Conservation (phyloP, 2,113 vertebrate genomes). For the Chloroceryle aenea region DNA sequence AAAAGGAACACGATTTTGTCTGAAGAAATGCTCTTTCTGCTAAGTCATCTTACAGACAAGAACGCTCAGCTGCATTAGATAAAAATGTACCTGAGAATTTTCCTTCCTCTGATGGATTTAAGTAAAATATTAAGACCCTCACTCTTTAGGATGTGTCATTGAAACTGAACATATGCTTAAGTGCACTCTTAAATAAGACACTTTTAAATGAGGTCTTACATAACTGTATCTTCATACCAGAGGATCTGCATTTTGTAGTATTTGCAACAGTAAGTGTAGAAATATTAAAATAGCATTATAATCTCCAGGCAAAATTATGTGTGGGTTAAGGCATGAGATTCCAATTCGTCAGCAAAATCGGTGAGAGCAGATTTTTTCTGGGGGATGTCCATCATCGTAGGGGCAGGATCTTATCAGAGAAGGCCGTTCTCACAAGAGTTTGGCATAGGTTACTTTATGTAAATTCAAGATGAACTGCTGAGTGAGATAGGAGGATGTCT, state of each 20-base stretch:
- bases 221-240: slow-evolving; percentile 43
- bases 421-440: not conserved
- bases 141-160: not conserved
- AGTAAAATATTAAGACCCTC: not conserved
- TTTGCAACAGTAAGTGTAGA: slow-evolving; percentile 35
- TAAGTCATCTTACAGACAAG: slow-evolving; percentile 51
- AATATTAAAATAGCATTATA: slow-evolving; percentile 48
- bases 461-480: slow-evolving; percentile 15
- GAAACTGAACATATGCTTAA: slow-evolving; percentile 24
- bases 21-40: slow-evolving; percentile 34
- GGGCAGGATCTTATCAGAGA: slow-evolving; percentile 23
- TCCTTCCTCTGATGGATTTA: too few relatives aligned
- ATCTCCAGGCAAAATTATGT: slow-evolving; percentile 46
- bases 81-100: too few relatives aligned
- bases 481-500: not conserved
- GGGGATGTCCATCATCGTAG: not conserved
- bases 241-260: slow-evolving; percentile 42
- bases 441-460: not conserved
- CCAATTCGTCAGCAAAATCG: not conserved
- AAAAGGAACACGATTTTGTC: not conserved
- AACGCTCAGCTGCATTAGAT: not conserved
- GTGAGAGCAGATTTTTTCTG: not conserved
- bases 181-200: slow-evolving; percentile 19
- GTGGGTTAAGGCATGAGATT: slow-evolving; percentile 32
- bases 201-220: slow-evolving; percentile 22